Evolutionary conservation across 1,140 invertebrate genomes (phyloP).

Genomic region (Trissolcus basalis): DNA sequence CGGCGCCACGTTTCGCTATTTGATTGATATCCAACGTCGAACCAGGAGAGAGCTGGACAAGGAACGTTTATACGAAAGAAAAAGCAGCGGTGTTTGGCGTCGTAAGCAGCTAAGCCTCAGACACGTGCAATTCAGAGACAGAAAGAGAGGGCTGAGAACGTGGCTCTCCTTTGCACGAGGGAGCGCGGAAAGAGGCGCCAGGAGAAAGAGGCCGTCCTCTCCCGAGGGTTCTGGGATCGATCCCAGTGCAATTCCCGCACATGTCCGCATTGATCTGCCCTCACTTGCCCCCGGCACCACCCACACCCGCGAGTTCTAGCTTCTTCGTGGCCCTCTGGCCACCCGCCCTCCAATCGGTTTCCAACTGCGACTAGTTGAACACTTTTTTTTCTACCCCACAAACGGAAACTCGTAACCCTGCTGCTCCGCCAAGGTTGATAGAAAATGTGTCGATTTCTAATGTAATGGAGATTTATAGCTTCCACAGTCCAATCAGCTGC

Average conservation of each 20-base stretch:
- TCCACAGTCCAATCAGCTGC: no score
- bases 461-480: no score
- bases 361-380: conserved; percentile 60
- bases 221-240: conserved; percentile 72
- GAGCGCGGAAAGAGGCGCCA: conserved; percentile 51
- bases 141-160: conserved; percentile 33
- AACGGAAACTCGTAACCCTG: conserved; percentile 39
- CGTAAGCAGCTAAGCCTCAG: conserved; percentile 13
- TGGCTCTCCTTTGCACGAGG: conserved; percentile 30
- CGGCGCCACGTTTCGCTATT: no score
- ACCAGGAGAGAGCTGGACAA: no score
- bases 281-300: conserved; percentile 69
- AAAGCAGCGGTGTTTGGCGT: background rate
- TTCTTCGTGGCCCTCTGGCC: conserved; percentile 58
- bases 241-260: conserved; percentile 75
- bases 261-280: conserved; percentile 76
- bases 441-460: no score
- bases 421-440: background rate
- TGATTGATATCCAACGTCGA: no score
- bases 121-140: conserved; percentile 4
- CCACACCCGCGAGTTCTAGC: conserved; percentile 55
- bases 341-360: conserved; percentile 56
- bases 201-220: conserved; percentile 59
- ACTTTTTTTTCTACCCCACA: conserved; percentile 48
- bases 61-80: no score